Evolutionary conservation across 2,113 vertebrate genomes (phyloP), one percentile per base, ranked within the genome.

Genomic region (Quiscalus mexicanus): DNA sequence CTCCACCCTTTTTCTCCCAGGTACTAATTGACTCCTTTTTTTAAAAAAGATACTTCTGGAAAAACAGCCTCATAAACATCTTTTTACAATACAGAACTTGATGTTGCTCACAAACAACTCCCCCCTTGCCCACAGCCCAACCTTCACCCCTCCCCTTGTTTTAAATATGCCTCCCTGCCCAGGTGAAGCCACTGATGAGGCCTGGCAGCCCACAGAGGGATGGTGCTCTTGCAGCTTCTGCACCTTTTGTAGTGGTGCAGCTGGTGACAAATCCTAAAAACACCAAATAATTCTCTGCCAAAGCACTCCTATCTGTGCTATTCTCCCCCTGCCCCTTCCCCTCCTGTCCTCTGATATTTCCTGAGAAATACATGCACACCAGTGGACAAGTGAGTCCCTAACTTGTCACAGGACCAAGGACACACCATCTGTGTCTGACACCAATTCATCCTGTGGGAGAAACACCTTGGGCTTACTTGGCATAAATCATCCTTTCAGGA

Each of bases 301-400:
- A 28, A n/a, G 41, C 10, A 5, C 17, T n/a, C 15, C 25, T 35
- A 9, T 15, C 39, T 39, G 12, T 52, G 62, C 56, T 47, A 1
- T 33, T 31, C 6, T 12, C 15, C 16, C 20, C 35, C 30, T 49
- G 42, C 30, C 42, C 30, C 39, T 64, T 22, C 19, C 28, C 13
- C 3, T 7, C 9, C 11, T 20, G 24, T 7, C 28, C 47, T 73
- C 35, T 18, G 2, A 6, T 6, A 22, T 52, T 31, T 41, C 60
- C 74, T 49, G 37, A n/a, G 47, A 53, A 62, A 63, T 5, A 24
- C 2, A 0, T 19, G 21, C 21, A 10, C 9, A 7, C 13, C 22
- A 3, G 9, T 20, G 78, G 69, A 28, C 2, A 4, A 50, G 5
- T 0, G 19, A 30, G 18, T 39, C 49, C 0, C 0, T 41, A 22